Evolutionary conservation across 2,888 invertebrate species (phyloP), one percentile per base, ranked within the genome.

Genomic region (Tetragonisca angustula): DNA sequence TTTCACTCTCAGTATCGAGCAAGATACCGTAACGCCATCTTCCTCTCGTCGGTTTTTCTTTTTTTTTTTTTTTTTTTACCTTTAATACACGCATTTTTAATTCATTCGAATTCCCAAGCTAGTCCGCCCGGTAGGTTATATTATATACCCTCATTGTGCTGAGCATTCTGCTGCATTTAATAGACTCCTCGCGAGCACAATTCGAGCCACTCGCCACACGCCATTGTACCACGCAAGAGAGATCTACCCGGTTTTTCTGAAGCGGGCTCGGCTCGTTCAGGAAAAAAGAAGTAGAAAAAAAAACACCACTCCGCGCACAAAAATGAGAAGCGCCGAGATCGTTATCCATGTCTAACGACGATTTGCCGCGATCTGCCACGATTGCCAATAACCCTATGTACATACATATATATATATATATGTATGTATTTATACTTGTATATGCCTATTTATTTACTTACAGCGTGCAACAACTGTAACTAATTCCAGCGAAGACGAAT

Each of bases 81-180:
- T 74, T 86, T 88, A 73, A 62, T 83, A 72, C 83, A 61, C 76
- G 86, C 59, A 86, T 84, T 90, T 89, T 84, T 86, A 83, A 90
- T 91, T 90, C 88, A 89, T 87, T 87, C 83, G 82, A 77, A 91
- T 90, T 88, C 83, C 82, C 89, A 91, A 91, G 87, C 86, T 85
- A 82, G 76, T 83, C 83, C 77, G 82, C 81, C 85, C 76, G 84
- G 82, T 84, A 84, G 79, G 74, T 73, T 75, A 82, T 80, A 76
- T 76, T 79, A 83, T 79, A 85, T 79, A 80, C 81, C 83, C 81
- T 88, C 81, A 72, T 88, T 90, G 80, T 90, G 81, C 83, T 61
- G 64, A 88, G 82, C 78, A 79, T 84, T 87, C 81, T 81, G 80
- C 81, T 80, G 84, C 83, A 73, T 88, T 90, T 90, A 89, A 91